phyloP scores from a whole-genome alignment of 2,113 vertebrate species.

The Equus przewalskii region DNA sequence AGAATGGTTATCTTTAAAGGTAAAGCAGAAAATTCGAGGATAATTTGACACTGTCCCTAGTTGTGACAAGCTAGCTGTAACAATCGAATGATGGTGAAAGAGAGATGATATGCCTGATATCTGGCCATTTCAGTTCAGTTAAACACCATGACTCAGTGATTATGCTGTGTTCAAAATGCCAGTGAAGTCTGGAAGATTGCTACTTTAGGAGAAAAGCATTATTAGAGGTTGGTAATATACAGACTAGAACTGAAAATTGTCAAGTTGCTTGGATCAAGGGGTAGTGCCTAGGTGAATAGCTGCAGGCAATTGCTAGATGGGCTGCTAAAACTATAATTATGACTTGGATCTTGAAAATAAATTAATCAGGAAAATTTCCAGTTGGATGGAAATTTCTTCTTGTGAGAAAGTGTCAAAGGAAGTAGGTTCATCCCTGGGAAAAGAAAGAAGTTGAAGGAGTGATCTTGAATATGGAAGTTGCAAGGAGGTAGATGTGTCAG shows the following conservation, averaged over 20 bases:
- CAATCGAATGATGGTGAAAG: neutral
- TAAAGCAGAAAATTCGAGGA: slow-evolving; percentile 13
- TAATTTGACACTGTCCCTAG: slow-evolving; percentile 17
- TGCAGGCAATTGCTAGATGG: neutral
- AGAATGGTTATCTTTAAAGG: slow-evolving; percentile 28
- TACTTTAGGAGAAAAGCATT: neutral
- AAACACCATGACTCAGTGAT: neutral
- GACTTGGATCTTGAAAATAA: slow-evolving; percentile 35
- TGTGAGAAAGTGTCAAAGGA: neutral
- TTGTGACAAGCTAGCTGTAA: slow-evolving; percentile 15
- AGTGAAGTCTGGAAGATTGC: neutral
- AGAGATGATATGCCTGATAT: neutral
- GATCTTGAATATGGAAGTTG: neutral
- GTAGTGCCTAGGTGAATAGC: neutral
- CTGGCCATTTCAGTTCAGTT: slow-evolving; percentile 9
- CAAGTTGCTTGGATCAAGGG: neutral
- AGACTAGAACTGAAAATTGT: neutral
- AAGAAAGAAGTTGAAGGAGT: neutral
- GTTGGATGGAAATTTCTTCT: neutral
- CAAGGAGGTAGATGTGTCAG: neutral
- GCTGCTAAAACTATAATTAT: neutral
- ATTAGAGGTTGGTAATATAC: neutral
- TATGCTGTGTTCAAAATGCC: neutral
- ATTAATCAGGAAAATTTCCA: neutral
- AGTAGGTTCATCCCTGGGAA: neutral